These are phyloP conservation scores for Ostrea denselamellosa DNA, from an alignment of 1,140 invertebrate genomes.

Conservation along the genomic window DNA sequence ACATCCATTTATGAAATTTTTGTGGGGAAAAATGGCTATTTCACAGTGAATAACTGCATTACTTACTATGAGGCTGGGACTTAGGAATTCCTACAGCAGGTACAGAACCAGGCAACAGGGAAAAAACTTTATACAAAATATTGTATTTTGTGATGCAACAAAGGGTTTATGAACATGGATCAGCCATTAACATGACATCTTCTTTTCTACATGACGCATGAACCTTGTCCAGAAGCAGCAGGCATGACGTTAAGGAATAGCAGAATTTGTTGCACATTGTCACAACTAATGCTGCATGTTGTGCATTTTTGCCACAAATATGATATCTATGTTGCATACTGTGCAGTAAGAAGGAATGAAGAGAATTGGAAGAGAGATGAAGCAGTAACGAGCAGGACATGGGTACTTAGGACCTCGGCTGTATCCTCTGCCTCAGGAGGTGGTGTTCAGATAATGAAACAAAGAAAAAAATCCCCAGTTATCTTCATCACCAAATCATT, in stretches of 20 bases:
- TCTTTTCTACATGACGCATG: not conserved
- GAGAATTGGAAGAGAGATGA: not conserved
- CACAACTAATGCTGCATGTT: constrained; percentile 12
- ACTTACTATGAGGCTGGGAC: not conserved
- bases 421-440: not conserved
- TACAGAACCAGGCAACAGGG: not conserved
- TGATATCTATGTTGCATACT: not conserved
- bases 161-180: not conserved
- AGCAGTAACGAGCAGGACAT: not conserved
- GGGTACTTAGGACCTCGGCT: not conserved
- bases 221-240: not conserved
- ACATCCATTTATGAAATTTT: too few relatives aligned
- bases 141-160: not conserved
- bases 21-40: too few relatives aligned
- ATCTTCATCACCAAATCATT: not conserved
- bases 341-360: not conserved
- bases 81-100: not conserved
- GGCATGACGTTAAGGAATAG: not conserved
- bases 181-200: too few relatives aligned
- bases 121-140: not conserved
- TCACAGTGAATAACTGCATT: not conserved
- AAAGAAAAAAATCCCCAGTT: not conserved
- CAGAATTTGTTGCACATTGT: constrained; percentile 4
- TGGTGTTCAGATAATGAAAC: not conserved
- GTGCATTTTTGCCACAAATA: constrained; percentile 22